These are phyloP conservation scores for Latrodectus hesperus DNA, from an alignment of 2,888 invertebrate genomes.

Conservation along the genomic window DNA sequence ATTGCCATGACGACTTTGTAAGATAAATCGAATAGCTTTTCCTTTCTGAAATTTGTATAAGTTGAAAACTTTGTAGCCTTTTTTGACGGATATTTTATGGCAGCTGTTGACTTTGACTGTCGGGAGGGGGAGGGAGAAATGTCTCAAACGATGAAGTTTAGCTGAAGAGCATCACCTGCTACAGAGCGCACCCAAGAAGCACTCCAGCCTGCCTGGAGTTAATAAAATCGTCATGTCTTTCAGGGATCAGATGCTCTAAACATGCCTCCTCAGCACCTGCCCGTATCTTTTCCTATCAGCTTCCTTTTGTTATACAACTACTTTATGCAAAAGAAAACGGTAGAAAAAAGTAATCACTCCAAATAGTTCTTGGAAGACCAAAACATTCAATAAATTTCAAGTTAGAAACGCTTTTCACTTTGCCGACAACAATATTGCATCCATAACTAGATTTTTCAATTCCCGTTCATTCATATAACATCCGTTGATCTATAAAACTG, in stretches of 20 bases:
- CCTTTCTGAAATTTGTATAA: background rate
- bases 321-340: no score
- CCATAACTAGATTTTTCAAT: no score
- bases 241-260: conserved; percentile 9
- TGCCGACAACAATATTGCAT: no score
- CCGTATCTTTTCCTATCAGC: background rate
- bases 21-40: background rate
- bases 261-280: conserved; percentile 5
- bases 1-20: no score
- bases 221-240: conserved; percentile 41
- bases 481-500: no score
- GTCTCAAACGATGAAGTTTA: background rate
- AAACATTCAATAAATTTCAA: no score
- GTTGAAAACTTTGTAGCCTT: conserved; percentile 9
- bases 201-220: conserved; percentile 2
- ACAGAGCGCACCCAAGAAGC: background rate
- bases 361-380: no score
- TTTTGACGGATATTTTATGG: background rate
- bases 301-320: no score
- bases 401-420: no score
- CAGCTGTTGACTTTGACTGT: conserved; percentile 16
- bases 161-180: conserved; percentile 29
- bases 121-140: background rate
- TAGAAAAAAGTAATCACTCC: no score
- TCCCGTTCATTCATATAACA: no score